These are phyloP conservation scores for Rattus norvegicus DNA, from an alignment of 2,113 vertebrate species.

Conservation along the genomic window DNA sequence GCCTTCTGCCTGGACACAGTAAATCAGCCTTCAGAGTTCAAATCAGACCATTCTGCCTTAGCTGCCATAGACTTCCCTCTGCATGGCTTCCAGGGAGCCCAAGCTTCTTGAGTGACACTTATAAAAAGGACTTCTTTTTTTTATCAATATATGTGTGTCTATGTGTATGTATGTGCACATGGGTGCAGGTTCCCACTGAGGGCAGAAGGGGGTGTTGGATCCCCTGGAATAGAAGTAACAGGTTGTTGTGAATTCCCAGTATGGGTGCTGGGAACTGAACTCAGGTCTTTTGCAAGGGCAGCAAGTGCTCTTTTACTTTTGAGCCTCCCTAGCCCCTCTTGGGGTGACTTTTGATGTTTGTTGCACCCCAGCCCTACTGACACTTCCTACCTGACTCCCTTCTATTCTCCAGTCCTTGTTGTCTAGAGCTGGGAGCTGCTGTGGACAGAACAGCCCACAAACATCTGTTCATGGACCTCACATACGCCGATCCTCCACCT, in stretches of 20 bases:
- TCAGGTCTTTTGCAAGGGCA: neutral
- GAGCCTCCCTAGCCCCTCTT: neutral
- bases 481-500: neutral
- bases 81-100: neutral
- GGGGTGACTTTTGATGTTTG: neutral
- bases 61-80: neutral
- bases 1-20: neutral
- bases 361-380: neutral
- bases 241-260: neutral
- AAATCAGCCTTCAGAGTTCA: neutral
- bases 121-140: neutral
- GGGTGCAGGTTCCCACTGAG: neutral
- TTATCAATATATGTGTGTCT: neutral
- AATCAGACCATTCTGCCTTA: neutral
- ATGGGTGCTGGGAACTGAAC: neutral
- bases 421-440: neutral
- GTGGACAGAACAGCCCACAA: neutral
- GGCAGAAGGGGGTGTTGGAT: neutral
- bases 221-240: neutral
- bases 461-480: neutral
- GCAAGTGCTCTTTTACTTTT: neutral
- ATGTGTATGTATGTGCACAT: neutral
- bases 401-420: fast-evolving
- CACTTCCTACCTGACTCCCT: neutral
- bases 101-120: neutral